Evolutionary conservation across 2,113 vertebrate species (phyloP).

Genomic region (Cebus imitator): DNA sequence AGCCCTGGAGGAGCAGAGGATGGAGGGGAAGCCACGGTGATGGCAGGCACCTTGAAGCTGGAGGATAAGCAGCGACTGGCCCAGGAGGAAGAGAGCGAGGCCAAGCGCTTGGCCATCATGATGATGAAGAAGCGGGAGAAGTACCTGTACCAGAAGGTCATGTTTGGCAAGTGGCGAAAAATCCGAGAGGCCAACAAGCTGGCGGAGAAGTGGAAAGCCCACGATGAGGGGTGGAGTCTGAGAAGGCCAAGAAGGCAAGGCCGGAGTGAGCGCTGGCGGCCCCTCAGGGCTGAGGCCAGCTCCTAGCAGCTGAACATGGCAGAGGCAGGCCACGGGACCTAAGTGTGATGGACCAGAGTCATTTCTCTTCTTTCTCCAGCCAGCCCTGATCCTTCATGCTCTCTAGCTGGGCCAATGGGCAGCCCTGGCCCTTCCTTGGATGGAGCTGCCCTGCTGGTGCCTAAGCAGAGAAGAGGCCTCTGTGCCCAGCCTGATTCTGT

Average conservation of each 20-base stretch:
- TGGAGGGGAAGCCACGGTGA: slow-evolving; percentile 92
- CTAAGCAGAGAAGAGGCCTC: background rate
- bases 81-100: slow-evolving; percentile 93
- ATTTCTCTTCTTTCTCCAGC: background rate
- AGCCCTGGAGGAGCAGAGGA: slow-evolving; percentile 88
- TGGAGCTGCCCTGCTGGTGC: background rate
- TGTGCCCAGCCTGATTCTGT: too few relatives aligned
- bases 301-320: background rate
- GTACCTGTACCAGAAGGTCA: slow-evolving; percentile 97
- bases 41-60: slow-evolving; percentile 86
- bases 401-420: background rate
- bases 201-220: slow-evolving; percentile 93
- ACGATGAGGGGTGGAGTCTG: slow-evolving; percentile 87
- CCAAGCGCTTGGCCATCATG: slow-evolving; percentile 98
- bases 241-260: slow-evolving; percentile 87
- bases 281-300: background rate
- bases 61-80: slow-evolving; percentile 88
- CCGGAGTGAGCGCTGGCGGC: background rate
- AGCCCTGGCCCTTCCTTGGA: background rate
- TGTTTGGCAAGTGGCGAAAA: slow-evolving; percentile 97
- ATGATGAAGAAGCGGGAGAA: slow-evolving; percentile 99
- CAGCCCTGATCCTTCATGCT: background rate
- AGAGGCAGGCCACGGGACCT: background rate
- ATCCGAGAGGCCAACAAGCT: slow-evolving; percentile 96
- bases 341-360: background rate